Percentiles rank a stretch among this genome's conserved stretches.
These are phyloP conservation scores for Brachionus angularis DNA, from an alignment of 1,140 invertebrate genomes.

Conservation along the genomic window DNA sequence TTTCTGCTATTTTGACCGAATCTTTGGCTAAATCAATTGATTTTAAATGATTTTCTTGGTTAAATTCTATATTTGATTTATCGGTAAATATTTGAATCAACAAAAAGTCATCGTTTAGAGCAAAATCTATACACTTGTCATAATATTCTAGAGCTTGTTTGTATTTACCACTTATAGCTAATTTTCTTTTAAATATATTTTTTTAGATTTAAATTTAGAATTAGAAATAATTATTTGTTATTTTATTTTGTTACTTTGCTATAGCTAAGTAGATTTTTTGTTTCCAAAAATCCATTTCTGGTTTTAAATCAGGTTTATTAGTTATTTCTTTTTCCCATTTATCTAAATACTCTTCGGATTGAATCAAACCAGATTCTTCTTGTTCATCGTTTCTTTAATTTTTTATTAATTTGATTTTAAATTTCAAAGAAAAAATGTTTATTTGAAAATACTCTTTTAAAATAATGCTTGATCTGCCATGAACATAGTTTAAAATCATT, in stretches of 20 bases:
- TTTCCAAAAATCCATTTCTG: background rate
- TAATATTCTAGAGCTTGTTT: slow-evolving; percentile 4
- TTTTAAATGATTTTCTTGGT: slow-evolving; percentile 13
- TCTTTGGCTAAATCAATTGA: slow-evolving; percentile 14
- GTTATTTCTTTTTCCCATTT: background rate
- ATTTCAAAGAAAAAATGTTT: background rate
- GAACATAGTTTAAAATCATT: slow-evolving; percentile 28
- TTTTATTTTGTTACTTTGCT: background rate
- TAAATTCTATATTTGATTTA: slow-evolving; percentile 9
- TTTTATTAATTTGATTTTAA: too few species aligned
- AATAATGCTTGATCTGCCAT: background rate
- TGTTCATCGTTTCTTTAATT: too few species aligned
- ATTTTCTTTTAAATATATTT: background rate
- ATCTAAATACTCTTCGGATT: slow-evolving; percentile 6
- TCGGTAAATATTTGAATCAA: background rate
- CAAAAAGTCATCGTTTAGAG: background rate
- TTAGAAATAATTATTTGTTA: background rate
- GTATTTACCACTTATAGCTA: background rate
- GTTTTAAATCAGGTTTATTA: slow-evolving; percentile 4
- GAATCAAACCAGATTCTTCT: background rate
- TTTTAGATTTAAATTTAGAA: background rate
- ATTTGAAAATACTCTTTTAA: slow-evolving; percentile 6
- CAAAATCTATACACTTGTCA: slow-evolving; percentile 15
- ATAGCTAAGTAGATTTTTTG: slow-evolving; percentile 24
- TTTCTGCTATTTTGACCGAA: background rate